Evolutionary conservation across 1,140 invertebrate genomes (phyloP).

Genomic region (Ylistrum balloti): DNA sequence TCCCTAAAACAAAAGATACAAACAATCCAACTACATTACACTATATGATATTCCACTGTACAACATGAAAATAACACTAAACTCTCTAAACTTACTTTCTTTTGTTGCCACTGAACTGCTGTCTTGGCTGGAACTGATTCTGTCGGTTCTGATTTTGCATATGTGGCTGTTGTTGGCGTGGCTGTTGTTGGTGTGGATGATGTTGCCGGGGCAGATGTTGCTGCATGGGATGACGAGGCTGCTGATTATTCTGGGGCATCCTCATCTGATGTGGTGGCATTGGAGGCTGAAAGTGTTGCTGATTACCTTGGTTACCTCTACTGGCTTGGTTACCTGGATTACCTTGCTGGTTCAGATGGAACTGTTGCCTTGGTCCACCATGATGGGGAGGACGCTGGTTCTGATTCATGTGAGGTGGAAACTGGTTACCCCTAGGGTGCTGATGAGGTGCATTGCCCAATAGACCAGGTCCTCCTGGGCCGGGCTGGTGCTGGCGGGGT

Average conservation of each 20-base stretch:
- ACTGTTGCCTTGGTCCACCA: neutral
- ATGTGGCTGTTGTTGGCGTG: neutral
- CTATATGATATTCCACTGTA: no score
- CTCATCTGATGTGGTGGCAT: neutral
- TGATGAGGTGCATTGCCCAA: neutral
- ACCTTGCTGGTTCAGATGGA: neutral
- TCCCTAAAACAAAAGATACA: no score
- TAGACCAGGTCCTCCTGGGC: neutral
- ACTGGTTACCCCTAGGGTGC: neutral
- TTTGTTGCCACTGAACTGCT: neutral
- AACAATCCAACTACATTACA: no score
- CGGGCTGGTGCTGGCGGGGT: neutral
- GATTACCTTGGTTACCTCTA: neutral
- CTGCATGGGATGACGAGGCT: neutral
- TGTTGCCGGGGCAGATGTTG: neutral
- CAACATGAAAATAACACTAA: no score
- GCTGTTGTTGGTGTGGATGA: neutral
- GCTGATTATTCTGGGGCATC: neutral
- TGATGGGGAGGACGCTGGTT: neutral
- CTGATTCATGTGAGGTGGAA: slow-evolving; percentile 22
- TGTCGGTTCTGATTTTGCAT: neutral
- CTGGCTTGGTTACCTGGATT: neutral
- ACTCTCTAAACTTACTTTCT: neutral
- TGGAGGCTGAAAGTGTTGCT: slow-evolving; percentile 4
- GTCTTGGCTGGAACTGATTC: neutral